These are phyloP conservation scores for Loriculus beryllinus DNA, from an alignment of 2,797 vertebrate species.

Conservation along the genomic window DNA sequence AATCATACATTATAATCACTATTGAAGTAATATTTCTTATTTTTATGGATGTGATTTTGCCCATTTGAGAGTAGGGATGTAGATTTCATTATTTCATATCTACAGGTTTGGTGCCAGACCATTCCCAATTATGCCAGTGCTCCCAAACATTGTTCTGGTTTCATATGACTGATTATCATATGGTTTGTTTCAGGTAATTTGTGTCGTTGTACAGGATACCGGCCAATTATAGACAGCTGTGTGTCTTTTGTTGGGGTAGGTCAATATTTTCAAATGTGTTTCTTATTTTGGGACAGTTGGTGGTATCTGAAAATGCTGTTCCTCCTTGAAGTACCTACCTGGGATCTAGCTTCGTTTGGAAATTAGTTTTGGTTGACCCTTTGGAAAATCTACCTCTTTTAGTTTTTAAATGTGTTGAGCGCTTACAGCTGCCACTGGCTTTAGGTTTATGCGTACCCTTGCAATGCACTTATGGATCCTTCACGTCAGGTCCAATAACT, in stretches of 20 bases:
- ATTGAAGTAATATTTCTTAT: not conserved
- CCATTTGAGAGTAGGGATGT: not conserved
- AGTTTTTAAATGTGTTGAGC: not conserved
- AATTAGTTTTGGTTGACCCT: not conserved
- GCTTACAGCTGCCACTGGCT: not conserved
- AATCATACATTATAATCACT: not conserved
- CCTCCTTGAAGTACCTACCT: not conserved
- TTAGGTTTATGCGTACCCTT: not conserved
- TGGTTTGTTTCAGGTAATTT: conserved; percentile 66
- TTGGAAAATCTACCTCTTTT: not conserved
- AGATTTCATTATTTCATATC: not conserved
- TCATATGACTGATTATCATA: not conserved
- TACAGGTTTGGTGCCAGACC: not conserved
- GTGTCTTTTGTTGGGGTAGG: conserved; percentile 67
- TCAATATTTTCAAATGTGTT: not conserved
- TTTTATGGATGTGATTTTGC: not conserved
- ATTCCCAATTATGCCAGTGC: not conserved
- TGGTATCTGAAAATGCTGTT: not conserved
- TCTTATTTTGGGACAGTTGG: not conserved
- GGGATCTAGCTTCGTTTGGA: not conserved
- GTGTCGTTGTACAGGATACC: conserved; percentile 73
- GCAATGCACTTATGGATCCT: not conserved
- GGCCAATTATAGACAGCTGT: conserved; percentile 69
- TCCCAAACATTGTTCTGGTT: not conserved
- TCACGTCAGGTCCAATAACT: not conserved